Percentiles rank a stretch among this genome's conserved stretches.
These are phyloP conservation scores for Nestor notabilis DNA, from an alignment of 2,113 vertebrate species.

Conservation along the genomic window DNA sequence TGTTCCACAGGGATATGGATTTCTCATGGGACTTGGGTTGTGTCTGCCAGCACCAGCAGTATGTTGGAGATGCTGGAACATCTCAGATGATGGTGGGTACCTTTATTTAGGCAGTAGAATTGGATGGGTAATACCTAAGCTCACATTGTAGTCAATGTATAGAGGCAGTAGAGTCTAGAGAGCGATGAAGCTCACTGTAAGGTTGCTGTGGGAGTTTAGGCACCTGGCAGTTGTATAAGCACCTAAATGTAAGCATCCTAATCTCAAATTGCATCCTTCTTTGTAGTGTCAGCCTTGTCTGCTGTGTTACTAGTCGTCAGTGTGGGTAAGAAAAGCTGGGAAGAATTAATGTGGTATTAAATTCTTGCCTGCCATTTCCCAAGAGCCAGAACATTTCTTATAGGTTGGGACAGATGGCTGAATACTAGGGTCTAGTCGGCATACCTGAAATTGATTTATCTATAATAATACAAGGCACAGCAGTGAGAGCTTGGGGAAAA, in stretches of 20 bases:
- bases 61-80: not conserved
- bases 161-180: not conserved
- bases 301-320: not conserved
- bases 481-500: not conserved
- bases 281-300: not conserved
- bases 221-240: not conserved
- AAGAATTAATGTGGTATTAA: not conserved
- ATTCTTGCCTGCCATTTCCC: not conserved
- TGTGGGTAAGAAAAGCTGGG: not conserved
- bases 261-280: not conserved
- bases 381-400: not conserved
- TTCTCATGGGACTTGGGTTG: not conserved
- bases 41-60: not conserved
- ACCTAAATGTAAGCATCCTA: not conserved
- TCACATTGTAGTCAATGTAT: not conserved
- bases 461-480: not conserved
- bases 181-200: not conserved
- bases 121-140: not conserved
- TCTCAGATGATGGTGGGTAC: not conserved
- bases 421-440: not conserved
- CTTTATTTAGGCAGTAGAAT: not conserved
- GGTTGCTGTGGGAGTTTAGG: not conserved
- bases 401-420: not conserved
- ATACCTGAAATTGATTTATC: not conserved
- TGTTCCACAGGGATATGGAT: rapidly evolving